These are phyloP conservation scores for Zosterops hypoxanthus DNA, from an alignment of 2,113 vertebrate genomes.

Conservation along the genomic window DNA sequence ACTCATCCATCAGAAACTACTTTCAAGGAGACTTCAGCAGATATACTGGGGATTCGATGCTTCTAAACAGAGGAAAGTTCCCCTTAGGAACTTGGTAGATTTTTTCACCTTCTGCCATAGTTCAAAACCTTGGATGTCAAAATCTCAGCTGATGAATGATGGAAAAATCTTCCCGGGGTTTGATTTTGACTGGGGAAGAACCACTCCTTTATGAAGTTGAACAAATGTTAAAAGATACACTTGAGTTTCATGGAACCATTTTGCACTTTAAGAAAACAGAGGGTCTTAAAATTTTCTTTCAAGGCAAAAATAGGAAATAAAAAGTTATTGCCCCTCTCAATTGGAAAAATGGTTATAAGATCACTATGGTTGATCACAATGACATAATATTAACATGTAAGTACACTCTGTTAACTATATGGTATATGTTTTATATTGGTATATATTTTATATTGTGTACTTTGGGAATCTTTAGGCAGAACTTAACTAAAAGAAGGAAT, in stretches of 20 bases:
- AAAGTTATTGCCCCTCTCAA: background rate
- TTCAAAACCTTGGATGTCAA: background rate
- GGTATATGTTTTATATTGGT: background rate
- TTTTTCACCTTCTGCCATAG: background rate
- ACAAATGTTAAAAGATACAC: background rate
- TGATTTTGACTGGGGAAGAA: background rate
- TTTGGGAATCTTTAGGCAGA: background rate
- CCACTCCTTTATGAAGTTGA: background rate
- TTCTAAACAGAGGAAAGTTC: background rate
- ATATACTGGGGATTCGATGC: background rate
- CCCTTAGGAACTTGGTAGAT: background rate
- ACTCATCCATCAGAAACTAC: background rate
- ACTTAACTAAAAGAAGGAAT: background rate
- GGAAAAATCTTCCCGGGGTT: background rate
- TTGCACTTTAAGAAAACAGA: background rate
- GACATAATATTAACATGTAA: background rate
- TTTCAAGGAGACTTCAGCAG: background rate
- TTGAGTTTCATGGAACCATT: background rate
- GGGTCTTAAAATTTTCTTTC: background rate
- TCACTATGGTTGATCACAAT: background rate
- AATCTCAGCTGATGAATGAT: background rate
- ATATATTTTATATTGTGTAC: background rate
- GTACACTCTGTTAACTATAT: background rate
- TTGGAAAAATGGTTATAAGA: background rate
- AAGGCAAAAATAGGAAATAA: background rate